Evolutionary conservation across 2,797 vertebrate species (phyloP).

Genomic region (Cossypha dichroa): DNA sequence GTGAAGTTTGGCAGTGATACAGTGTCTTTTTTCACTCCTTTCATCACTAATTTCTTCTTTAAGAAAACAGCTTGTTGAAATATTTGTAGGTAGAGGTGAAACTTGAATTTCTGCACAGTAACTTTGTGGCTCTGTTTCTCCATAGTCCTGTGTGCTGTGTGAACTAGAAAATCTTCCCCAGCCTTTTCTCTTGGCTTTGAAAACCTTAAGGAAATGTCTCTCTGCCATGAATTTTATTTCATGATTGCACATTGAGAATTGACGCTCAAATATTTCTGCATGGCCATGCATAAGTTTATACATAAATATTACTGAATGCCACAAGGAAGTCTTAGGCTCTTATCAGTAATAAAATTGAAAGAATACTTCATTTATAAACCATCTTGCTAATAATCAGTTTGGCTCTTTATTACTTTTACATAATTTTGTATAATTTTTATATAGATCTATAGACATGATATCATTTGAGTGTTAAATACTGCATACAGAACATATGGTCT

Average conservation of each 20-base stretch:
- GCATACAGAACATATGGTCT: not conserved
- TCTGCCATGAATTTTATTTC: not conserved
- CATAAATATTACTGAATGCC: not conserved
- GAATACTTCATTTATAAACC: not conserved
- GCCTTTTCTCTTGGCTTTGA: not conserved
- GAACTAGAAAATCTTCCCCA: rapidly evolving
- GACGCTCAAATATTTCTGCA: not conserved
- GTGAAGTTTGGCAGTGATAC: not conserved
- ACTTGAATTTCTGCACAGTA: not conserved
- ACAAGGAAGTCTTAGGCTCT: not conserved
- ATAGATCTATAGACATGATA: not conserved
- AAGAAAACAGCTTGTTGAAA: not conserved
- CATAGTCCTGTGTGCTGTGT: too few relatives aligned
- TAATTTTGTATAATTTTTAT: not conserved
- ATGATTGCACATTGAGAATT: not conserved
- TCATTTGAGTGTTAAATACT: not conserved
- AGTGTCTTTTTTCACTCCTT: rapidly evolving
- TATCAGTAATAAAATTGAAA: not conserved
- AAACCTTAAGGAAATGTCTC: not conserved
- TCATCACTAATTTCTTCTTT: not conserved
- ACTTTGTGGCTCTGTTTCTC: not conserved
- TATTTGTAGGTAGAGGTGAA: not conserved
- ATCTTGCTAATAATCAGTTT: not conserved
- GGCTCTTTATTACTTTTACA: not conserved
- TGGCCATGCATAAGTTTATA: not conserved